Evolutionary conservation across 2,797 vertebrate genomes (phyloP).

Genomic region (Urophycis tenuis): DNA sequence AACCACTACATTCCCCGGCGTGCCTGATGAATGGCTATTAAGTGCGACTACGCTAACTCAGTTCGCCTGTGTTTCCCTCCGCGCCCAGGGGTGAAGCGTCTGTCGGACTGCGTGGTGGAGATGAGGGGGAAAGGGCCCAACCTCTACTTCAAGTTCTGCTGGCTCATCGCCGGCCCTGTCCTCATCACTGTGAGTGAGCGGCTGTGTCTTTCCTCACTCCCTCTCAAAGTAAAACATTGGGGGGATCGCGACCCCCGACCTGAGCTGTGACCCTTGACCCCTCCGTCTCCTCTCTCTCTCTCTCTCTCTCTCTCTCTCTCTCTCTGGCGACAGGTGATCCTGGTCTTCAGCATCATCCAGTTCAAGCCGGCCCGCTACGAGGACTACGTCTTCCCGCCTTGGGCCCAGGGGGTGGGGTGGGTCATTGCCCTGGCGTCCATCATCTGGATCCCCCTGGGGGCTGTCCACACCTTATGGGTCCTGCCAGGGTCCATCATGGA

Average conservation of each 20-base stretch:
- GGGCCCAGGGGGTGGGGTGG: constrained; percentile 75
- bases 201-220: neutral
- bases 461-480: constrained; percentile 69
- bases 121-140: constrained; percentile 65
- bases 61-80: neutral
- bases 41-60: neutral
- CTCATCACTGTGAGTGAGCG: constrained; percentile 61
- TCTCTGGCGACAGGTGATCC: constrained; percentile 60
- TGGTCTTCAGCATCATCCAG: constrained; percentile 70
- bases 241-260: neutral
- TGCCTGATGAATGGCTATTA: too few species aligned
- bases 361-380: constrained; percentile 72
- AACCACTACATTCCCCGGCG: too few species aligned
- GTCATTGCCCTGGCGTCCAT: constrained; percentile 69
- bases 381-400: constrained; percentile 65
- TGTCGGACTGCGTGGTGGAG: constrained; percentile 65
- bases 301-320: neutral
- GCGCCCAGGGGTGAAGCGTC: constrained; percentile 59
- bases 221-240: neutral
- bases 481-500: constrained; percentile 66
- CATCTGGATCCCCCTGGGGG: constrained; percentile 72
- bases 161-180: constrained; percentile 62
- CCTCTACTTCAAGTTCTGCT: constrained; percentile 68
- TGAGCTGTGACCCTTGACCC: too few species aligned
- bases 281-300: neutral